Conservation (phyloP, 2,888 invertebrate genomes). For the Nemoura dubitans region DNA sequence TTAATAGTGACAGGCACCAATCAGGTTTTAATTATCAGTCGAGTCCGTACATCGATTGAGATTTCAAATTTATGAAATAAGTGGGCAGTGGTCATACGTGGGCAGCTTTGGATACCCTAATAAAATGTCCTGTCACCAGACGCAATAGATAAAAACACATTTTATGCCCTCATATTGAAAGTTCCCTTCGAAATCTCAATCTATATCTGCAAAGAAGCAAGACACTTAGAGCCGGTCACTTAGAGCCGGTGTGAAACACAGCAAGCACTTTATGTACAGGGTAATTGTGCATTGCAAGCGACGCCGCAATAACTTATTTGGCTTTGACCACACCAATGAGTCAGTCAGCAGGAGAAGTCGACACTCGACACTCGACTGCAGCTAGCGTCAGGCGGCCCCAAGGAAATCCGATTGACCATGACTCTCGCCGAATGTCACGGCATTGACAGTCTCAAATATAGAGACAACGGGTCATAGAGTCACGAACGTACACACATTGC, state of each 20-base stretch:
- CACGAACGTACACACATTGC: conserved; percentile 29
- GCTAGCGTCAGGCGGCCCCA: no score
- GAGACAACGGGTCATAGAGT: conserved; percentile 28
- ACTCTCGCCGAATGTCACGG: conserved; percentile 29
- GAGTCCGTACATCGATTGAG: neutral
- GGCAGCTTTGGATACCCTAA: neutral
- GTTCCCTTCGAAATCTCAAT: neutral
- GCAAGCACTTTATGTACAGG: neutral
- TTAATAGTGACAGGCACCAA: neutral
- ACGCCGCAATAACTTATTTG: neutral
- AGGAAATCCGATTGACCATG: neutral
- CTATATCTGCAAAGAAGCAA: neutral
- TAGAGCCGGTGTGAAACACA: no score
- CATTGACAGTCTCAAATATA: conserved; percentile 30
- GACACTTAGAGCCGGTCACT: no score
- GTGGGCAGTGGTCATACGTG: neutral
- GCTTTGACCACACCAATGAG: neutral
- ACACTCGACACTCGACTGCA: no score
- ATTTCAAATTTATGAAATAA: neutral
- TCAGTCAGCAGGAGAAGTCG: no score
- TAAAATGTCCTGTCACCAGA: neutral
- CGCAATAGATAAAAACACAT: neutral
- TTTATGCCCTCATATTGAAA: neutral
- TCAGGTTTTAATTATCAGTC: neutral
- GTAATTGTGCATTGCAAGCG: neutral